These are phyloP conservation scores for Mesodorylaimus sp. DNA, from an alignment of 2,888 invertebrate species.

Conservation along the genomic window DNA sequence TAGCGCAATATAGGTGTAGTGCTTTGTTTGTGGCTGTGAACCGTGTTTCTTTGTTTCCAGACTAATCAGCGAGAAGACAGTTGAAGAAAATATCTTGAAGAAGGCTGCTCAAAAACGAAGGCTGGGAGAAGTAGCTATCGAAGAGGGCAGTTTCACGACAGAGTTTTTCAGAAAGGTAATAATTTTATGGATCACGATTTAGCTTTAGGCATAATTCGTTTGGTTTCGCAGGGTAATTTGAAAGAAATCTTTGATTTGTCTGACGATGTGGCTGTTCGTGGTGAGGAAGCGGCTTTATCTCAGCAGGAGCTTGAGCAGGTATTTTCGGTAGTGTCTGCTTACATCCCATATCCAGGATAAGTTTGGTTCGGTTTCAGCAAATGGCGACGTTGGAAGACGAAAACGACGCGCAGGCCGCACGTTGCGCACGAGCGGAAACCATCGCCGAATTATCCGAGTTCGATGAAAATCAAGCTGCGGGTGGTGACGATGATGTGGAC, in stretches of 20 bases:
- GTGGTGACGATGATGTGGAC: constrained; percentile 19
- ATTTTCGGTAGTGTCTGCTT: no score
- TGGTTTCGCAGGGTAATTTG: background rate
- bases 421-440: constrained; percentile 19
- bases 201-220: background rate
- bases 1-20: constrained; percentile 10
- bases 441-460: constrained; percentile 7
- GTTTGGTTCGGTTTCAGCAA: background rate
- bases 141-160: constrained; percentile 94
- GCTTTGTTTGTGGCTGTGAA: background rate
- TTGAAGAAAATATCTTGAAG: constrained; percentile 96
- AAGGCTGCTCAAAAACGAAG: constrained; percentile 94
- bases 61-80: constrained; percentile 82
- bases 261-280: constrained; percentile 4
- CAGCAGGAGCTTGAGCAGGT: constrained; percentile 20
- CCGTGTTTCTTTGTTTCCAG: constrained; percentile 36
- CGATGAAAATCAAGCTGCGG: constrained; percentile 8
- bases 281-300: constrained; percentile 4
- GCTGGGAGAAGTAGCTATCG: constrained; percentile 88
- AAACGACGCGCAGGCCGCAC: constrained; percentile 23
- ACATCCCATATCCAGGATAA: background rate
- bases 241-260: constrained; percentile 24
- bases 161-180: constrained; percentile 65
- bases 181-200: background rate
- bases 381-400: constrained; percentile 24